Base-by-base conservation (phyloP, 2,113 vertebrate genomes). In the Ictalurus punctatus region DNA sequence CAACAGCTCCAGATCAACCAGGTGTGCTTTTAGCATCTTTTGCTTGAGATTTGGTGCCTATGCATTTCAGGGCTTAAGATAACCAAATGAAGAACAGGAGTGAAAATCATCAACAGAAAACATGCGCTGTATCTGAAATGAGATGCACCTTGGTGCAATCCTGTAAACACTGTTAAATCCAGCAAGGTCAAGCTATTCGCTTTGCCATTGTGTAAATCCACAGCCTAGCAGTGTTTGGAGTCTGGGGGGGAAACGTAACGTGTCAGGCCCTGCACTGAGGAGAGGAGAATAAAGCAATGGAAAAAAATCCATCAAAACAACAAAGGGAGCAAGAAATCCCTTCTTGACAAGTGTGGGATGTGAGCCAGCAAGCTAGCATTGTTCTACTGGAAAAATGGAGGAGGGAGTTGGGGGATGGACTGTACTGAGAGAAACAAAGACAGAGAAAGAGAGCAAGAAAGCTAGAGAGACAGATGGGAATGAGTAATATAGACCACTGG, bases 221-320 rank as follows among this genome's bases (percentile, higher is more conserved):
- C 30, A 71, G 7, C 37, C 48, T 86, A 63, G 34, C 34, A 25
- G 69, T 74, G 52, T 25, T 88, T 9, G 61, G 34, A 44, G 63
- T 54, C 63, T n/a, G 37, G 34, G 78, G 86, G 86, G 78, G 2
- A 21, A 73, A 71, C 63, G 78, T 84, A 79, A 69, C 65, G 40
- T 85, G 89, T 85, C 82, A 34, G 89, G 40, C 79, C 69, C 48
- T 69, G 73, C 74, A 81, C 86, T 65, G 67, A 82, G 48, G 44
- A 84, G 30, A 89, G n/a, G 52, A 86, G 85, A 89, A 86, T 71
- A 89, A 91, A 90, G 81, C 37, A 61, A 82, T 89, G 86, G 90
- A 88, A 90, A 90, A 91, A 88, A 76, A 88, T 90, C 90, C 89
- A 91, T 88, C 86, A 92, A 87, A 86, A 91, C 90, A 92, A 91